phyloP scores from a whole-genome alignment of 1,140 invertebrate species.

The Danaus melanippus region DNA sequence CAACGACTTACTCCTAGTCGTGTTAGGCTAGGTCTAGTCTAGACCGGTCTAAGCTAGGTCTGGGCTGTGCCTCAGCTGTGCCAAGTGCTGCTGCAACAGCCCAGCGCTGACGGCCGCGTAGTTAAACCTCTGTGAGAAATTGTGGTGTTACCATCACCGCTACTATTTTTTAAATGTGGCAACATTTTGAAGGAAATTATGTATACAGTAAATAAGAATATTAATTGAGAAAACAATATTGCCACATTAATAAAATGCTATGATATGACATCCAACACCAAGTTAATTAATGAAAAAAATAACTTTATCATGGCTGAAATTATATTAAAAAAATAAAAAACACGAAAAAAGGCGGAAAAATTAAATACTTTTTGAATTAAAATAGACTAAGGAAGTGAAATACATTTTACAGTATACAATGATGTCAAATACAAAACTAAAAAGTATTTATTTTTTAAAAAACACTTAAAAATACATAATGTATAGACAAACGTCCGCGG shows the following conservation, averaged over 20 bases:
- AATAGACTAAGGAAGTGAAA: too few relatives aligned
- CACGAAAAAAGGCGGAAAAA: not conserved
- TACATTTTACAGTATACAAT: not conserved
- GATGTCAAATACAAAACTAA: not conserved
- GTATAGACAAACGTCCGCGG: too few relatives aligned
- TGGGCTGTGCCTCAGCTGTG: constrained; percentile 58
- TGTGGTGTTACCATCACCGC: constrained; percentile 62
- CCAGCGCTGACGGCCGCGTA: constrained; percentile 67
- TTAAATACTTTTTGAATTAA: constrained; percentile 7
- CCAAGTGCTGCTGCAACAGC: constrained; percentile 66
- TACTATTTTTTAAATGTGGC: constrained; percentile 41
- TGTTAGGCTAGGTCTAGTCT: constrained; percentile 40
- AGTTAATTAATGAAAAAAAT: constrained; percentile 9
- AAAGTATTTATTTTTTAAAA: constrained; percentile 11
- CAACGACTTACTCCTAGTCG: constrained; percentile 35
- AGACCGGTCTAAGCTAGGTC: constrained; percentile 40
- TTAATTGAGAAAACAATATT: not conserved
- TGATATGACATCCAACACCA: constrained; percentile 9
- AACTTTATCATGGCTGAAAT: not conserved
- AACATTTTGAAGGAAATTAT: constrained; percentile 27
- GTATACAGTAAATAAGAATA: too few relatives aligned
- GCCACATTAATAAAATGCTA: constrained; percentile 11
- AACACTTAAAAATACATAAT: not conserved
- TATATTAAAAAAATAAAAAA: not conserved
- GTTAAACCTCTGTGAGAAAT: constrained; percentile 68